Evolutionary conservation across 2,888 invertebrate species (phyloP).

Genomic region (Cosmia trapezina): DNA sequence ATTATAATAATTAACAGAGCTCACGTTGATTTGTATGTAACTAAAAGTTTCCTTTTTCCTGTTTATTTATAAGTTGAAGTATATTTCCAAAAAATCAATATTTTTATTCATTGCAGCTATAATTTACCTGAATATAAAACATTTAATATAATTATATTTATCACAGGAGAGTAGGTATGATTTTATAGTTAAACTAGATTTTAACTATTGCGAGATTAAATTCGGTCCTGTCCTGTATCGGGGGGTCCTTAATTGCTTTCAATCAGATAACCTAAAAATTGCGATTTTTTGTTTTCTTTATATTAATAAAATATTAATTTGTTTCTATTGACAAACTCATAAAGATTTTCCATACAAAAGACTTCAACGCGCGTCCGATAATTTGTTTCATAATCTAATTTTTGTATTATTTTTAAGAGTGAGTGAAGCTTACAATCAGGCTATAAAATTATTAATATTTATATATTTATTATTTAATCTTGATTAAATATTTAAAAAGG

Average conservation of each 20-base stretch:
- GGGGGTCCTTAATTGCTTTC: neutral
- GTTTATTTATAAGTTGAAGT: neutral
- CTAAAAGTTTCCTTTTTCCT: conserved; percentile 2
- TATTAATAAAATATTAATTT: too few species aligned
- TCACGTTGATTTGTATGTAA: neutral
- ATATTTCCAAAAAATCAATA: too few species aligned
- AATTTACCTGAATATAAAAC: neutral
- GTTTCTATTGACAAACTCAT: neutral
- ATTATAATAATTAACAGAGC: neutral
- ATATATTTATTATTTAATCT: neutral
- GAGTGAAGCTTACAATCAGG: too few species aligned
- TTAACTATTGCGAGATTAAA: neutral
- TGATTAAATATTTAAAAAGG: neutral
- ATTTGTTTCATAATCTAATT: neutral
- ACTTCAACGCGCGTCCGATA: conserved; percentile 34
- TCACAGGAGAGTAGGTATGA: too few species aligned
- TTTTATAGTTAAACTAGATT: neutral
- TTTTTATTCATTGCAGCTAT: neutral
- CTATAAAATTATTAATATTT: neutral
- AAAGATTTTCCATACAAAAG: conserved; percentile 26
- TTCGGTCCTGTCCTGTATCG: too few species aligned
- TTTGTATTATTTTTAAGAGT: neutral
- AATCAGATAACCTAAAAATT: neutral
- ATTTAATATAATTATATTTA: neutral
- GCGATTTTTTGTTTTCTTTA: neutral